A percentile compares a stretch with the other conserved stretches of the same genome.
Conservation (phyloP, 1,140 invertebrate genomes). For the Battus philenor region DNA sequence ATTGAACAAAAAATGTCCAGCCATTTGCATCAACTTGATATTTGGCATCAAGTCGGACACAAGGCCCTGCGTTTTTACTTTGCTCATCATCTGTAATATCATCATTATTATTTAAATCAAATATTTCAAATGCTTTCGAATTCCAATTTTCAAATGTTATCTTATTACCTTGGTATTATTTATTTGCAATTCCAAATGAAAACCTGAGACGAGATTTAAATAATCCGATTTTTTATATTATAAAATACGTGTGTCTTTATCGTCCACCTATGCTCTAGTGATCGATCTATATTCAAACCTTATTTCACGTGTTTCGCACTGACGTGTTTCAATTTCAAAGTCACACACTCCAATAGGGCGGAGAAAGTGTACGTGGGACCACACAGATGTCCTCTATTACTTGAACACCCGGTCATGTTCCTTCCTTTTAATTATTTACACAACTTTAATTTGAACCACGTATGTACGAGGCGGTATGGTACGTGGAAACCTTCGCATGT, state of each 20-base stretch:
- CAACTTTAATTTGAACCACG: slow-evolving; percentile 19
- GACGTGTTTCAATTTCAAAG: slow-evolving; percentile 57
- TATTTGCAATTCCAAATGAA: not conserved
- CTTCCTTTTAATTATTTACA: slow-evolving; percentile 43
- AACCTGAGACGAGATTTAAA: no score
- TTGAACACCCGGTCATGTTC: slow-evolving; percentile 33
- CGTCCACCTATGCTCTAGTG: slow-evolving; percentile 23
- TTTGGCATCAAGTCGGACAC: slow-evolving; percentile 89
- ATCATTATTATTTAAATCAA: not conserved
- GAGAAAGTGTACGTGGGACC: slow-evolving; percentile 29
- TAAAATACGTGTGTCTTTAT: no score
- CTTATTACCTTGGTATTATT: slow-evolving; percentile 25
- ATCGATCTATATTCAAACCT: slow-evolving; percentile 40
- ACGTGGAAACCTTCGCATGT: no score
- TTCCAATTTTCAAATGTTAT: slow-evolving; percentile 2
- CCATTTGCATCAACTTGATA: slow-evolving; percentile 84
- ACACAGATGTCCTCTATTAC: slow-evolving; percentile 24
- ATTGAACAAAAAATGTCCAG: slow-evolving; percentile 87
- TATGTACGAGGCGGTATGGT: no score
- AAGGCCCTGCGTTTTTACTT: slow-evolving; percentile 78
- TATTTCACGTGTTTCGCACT: slow-evolving; percentile 35
- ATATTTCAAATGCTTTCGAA: slow-evolving; percentile 2
- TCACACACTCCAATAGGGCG: slow-evolving; percentile 31
- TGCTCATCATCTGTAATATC: slow-evolving; percentile 68
- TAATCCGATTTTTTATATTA: no score